Evolutionary conservation across 2,888 invertebrate genomes (phyloP), one percentile per base, ranked within the genome.

Genomic region (Campoletis raptor): DNA sequence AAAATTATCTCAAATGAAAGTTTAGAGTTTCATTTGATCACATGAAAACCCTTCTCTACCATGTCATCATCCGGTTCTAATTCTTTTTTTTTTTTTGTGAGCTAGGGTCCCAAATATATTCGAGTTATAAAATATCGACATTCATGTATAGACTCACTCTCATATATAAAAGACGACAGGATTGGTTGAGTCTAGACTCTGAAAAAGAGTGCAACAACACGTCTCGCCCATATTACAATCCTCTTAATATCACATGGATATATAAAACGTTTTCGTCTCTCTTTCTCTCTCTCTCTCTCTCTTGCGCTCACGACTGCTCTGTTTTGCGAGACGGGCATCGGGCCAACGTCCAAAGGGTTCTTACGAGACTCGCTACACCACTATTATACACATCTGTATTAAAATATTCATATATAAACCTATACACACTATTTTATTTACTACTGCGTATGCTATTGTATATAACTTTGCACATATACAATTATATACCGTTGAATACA

Each of bases 281-380:
- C 66, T 70, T n/a, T 79, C 37, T 81, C 69, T 70, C 54, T 72
- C 81, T 69, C 42, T 69, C 24, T 83, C 72, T 67, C 40, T 61
- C 69, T 64, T 24, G 66, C 9, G 57, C 36, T 40, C 48, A 52
- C 24, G 36, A 72, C 15, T 83, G 83, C 67, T 76, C 80, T 45
- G 78, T 42, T 83, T 83, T 66, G 70, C 74, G 81, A 64, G 54
- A 45, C 78, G 90, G 89, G 89, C 89, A 87, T 74, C 84, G 87
- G 87, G 89, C 90, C 90, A 90, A 89, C 89, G 89, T 89, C 88
- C 88, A 89, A 85, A 87, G 81, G 84, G 80, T 76, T 52, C 80
- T 80, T 45, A 36, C 61, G 61, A 72, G 80, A 80, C 45, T 61
- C 61, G 80, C 30, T 70, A 21, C 30, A 79, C 42, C n/a, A 42